Conservation (phyloP, 2,797 vertebrate genomes). For the Austrolebias charrua region DNA sequence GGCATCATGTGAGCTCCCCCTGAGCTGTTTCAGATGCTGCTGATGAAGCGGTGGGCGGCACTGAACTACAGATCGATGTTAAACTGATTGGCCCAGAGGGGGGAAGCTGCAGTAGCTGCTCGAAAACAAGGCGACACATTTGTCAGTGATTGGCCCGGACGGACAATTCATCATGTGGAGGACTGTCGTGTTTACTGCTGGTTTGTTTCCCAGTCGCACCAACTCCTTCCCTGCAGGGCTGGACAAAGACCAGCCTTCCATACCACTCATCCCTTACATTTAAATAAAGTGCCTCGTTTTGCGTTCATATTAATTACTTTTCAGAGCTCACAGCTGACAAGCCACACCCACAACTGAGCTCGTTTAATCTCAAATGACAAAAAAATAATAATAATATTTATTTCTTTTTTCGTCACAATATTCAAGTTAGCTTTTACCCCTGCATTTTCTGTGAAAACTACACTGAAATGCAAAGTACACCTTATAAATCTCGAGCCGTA, state of each 20-base stretch:
- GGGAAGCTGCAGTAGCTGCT: conserved; percentile 17
- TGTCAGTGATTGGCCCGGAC: conserved; percentile 33
- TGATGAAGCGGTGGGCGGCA: conserved; percentile 20
- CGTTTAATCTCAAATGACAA: conserved; percentile 41
- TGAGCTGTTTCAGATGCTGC: neutral
- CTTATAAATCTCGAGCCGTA: conserved; percentile 2
- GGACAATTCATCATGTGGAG: conserved; percentile 12
- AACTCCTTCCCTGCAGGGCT: conserved; percentile 32
- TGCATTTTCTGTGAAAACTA: conserved; percentile 14
- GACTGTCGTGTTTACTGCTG: conserved; percentile 20
- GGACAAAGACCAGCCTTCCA: conserved; percentile 18
- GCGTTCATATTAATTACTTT: conserved; percentile 63
- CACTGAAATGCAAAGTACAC: conserved; percentile 15
- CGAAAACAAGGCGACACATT: conserved; percentile 18
- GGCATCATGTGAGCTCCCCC: conserved; percentile 9
- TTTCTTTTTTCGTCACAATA: conserved; percentile 9
- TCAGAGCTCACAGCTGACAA: conserved; percentile 42
- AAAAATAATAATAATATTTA: conserved; percentile 39
- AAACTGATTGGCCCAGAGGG: conserved; percentile 30
- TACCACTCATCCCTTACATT: conserved; percentile 4
- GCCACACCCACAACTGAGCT: conserved; percentile 25
- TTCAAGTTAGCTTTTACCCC: conserved; percentile 18
- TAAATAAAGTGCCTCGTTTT: conserved; percentile 17
- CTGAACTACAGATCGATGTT: conserved; percentile 25
- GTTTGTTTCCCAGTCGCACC: conserved; percentile 18